Conservation (phyloP, 2,113 vertebrate species). For the Morone chrysops region DNA sequence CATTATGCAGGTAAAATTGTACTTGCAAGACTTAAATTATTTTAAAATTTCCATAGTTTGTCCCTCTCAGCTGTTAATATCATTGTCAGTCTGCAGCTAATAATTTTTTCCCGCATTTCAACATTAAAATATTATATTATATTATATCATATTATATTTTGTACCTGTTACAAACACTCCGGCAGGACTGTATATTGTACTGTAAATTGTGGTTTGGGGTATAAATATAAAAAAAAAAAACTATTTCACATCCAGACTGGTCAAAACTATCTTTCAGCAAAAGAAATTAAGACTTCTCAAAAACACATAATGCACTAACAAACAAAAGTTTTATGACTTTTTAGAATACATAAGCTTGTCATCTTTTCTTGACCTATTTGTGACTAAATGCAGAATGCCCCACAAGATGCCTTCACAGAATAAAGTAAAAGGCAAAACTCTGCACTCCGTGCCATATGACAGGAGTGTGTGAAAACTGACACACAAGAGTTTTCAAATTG, state of each 20-base stretch:
- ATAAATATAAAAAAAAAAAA: background rate
- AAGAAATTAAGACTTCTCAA: background rate
- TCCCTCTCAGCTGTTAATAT: background rate
- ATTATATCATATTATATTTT: background rate
- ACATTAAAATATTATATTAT: background rate
- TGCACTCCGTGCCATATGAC: constrained; percentile 88
- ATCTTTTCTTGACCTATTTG: constrained; percentile 79
- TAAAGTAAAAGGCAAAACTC: constrained; percentile 70
- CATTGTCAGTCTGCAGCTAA: background rate
- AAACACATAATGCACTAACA: background rate
- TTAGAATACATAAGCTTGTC: constrained; percentile 55
- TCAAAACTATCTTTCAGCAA: background rate
- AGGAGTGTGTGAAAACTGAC: constrained; percentile 99
- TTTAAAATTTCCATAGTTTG: background rate
- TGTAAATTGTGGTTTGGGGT: background rate
- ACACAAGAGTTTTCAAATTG: constrained; percentile 98
- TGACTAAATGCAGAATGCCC: constrained; percentile 71
- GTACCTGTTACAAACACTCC: background rate
- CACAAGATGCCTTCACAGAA: constrained; percentile 75
- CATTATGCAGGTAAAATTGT: background rate
- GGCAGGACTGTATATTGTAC: background rate
- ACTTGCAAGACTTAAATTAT: background rate
- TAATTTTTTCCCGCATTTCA: background rate
- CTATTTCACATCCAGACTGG: background rate
- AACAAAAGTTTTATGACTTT: constrained; percentile 22